Percentiles rank a stretch among this genome's conserved stretches.
Conservation (phyloP, 2,797 vertebrate genomes). For the Coracias cyanogaster region DNA sequence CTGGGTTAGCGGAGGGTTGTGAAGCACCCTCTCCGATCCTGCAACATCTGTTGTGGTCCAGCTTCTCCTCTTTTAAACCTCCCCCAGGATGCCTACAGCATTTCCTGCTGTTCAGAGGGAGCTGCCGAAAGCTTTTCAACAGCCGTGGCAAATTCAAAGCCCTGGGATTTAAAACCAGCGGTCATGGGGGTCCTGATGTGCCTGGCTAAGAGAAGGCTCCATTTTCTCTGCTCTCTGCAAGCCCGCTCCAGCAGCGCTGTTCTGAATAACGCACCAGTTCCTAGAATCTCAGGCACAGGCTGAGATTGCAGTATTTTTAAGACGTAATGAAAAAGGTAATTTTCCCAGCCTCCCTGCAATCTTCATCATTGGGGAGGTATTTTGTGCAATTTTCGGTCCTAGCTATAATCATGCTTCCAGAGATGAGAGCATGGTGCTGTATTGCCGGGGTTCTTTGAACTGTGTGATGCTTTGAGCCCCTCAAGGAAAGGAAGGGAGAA, state of each 20-base stretch:
- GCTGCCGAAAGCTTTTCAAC: constrained; percentile 51
- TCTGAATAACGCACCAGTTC: constrained; percentile 15
- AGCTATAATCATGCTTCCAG: constrained; percentile 18
- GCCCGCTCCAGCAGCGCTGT: background rate
- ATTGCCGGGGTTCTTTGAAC: background rate
- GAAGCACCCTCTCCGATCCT: background rate
- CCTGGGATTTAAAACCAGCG: background rate
- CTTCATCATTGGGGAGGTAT: constrained; percentile 55
- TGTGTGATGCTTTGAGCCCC: background rate
- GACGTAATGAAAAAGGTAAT: constrained; percentile 56
- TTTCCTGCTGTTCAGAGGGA: background rate
- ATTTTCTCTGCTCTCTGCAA: constrained; percentile 34
- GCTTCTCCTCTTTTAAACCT: background rate
- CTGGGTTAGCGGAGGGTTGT: background rate
- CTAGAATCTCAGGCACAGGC: constrained; percentile 44
- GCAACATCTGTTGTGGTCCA: background rate
- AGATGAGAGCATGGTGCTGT: background rate
- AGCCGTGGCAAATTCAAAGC: background rate
- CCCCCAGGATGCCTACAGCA: background rate
- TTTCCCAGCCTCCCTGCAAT: constrained; percentile 65
- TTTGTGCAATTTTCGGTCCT: constrained; percentile 61
- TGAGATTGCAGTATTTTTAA: constrained; percentile 59
- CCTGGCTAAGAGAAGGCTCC: background rate
- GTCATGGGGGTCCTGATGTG: background rate
- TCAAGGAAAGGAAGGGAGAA: background rate